These are phyloP conservation scores for Nomada ruficornis DNA, from an alignment of 2,888 invertebrate genomes.

Conservation along the genomic window DNA sequence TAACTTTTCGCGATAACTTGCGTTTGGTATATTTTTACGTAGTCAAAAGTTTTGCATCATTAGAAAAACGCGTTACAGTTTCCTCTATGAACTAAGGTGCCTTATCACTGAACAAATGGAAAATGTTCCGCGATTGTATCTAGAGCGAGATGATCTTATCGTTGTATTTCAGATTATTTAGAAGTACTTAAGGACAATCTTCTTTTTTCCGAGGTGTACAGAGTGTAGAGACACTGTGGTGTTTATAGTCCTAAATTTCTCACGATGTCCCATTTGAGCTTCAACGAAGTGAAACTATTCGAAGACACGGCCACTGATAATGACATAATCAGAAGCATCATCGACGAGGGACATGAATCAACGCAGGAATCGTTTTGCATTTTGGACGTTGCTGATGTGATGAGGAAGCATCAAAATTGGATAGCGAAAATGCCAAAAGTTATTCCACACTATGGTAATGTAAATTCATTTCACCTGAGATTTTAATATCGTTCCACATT, in stretches of 20 bases:
- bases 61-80: not conserved
- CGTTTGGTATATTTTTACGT: not conserved
- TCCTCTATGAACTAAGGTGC: not conserved
- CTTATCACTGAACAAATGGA: constrained; percentile 55
- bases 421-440: constrained; percentile 78
- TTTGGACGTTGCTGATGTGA: constrained; percentile 75
- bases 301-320: constrained; percentile 71
- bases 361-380: constrained; percentile 78
- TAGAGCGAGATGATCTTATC: constrained; percentile 40
- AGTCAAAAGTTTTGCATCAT: not conserved
- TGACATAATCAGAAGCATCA: constrained; percentile 74
- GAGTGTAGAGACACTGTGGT: not conserved
- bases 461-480: too few relatives aligned
- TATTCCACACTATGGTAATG: constrained; percentile 78
- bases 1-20: too few relatives aligned
- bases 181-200: constrained; percentile 11
- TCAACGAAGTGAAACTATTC: constrained; percentile 71
- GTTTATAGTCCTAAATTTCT: not conserved
- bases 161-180: constrained; percentile 16
- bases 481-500: too few relatives aligned
- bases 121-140: constrained; percentile 10
- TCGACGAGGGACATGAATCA: constrained; percentile 62
- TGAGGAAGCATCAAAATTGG: constrained; percentile 79
- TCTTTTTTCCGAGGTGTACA: not conserved
- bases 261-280: constrained; percentile 50